Base-by-base conservation (phyloP, 2,113 vertebrate species). In the Probosciger aterrimus region DNA sequence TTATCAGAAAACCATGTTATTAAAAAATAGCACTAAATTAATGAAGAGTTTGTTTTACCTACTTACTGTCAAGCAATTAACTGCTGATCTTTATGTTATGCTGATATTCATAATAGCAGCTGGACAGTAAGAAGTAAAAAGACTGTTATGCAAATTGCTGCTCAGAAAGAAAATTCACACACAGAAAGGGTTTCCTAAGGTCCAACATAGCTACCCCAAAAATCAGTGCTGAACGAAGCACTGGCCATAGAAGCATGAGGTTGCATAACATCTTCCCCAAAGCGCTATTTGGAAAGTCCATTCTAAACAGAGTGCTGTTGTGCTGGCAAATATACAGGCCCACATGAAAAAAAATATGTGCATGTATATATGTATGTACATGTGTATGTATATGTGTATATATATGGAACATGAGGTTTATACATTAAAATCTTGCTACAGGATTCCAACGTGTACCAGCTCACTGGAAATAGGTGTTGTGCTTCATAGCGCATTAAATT, bases 241-340 rank as follows among this genome's bases (percentile, higher is more conserved):
- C 33, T n/a, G 53, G 22, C 18, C 0, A 4, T n/a, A 49, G 7
- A 15, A 30, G 22, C 13, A 11, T 18, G 23, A 27, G 19, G 4
- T 2, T 35, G 17, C 10, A 5, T 39, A 9, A 16, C 7, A 0
- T 9, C 6, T 70, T 74, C 28, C 37, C 31, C 5, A 2, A 11
- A 31, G 20, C 4, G 7, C n/a, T 68, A 17, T 55, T 47, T 59
- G 39, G 17, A 70, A 43, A 19, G 27, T 18, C 24, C 9, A 10
- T 64, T 85, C n/a, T 52, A 46, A 47, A 70, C 22, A 37, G 27
- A 50, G 43, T 6, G 1, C 8, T 43, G 39, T 65, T 81, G 7
- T 41, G 18, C 8, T 75, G 52, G 23, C 8, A 52, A 65, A 23
- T 28, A 5, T 41, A 69, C 30, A 64, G 44, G 39, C 23, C 25